These are phyloP conservation scores for Poeciliopsis occidentalis DNA, from an alignment of 2,113 vertebrate genomes.

Conservation along the genomic window DNA sequence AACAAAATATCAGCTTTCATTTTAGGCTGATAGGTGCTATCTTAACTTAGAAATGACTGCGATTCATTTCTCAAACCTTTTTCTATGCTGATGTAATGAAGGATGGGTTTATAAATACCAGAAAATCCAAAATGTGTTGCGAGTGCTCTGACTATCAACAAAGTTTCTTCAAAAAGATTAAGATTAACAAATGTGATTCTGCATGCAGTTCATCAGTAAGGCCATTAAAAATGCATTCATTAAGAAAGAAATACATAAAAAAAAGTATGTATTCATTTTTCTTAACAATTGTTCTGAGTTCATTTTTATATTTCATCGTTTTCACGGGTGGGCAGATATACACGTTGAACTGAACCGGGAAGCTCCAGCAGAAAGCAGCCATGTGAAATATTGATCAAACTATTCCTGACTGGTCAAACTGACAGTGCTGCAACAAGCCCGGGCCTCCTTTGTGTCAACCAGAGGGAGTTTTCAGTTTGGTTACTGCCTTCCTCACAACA, in stretches of 20 bases:
- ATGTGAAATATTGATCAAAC: constrained; percentile 63
- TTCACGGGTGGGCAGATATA: not conserved
- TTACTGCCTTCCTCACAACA: constrained; percentile 27
- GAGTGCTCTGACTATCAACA: not conserved
- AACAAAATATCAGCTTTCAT: not conserved
- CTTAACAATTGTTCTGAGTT: not conserved
- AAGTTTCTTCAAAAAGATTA: not conserved
- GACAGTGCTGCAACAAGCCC: constrained; percentile 38
- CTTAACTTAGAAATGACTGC: not conserved
- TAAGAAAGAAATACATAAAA: not conserved
- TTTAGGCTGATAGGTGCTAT: not conserved
- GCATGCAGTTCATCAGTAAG: not conserved
- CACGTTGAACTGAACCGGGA: constrained; percentile 5
- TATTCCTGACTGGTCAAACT: constrained; percentile 43
- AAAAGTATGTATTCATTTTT: not conserved
- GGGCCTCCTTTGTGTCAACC: constrained; percentile 19
- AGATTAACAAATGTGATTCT: not conserved
- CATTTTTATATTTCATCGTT: not conserved
- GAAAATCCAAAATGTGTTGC: not conserved
- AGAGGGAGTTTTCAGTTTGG: constrained; percentile 29
- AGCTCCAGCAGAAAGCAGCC: constrained; percentile 24
- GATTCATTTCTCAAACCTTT: not conserved
- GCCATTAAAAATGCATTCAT: not conserved
- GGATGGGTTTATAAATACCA: not conserved
- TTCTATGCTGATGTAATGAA: not conserved